phyloP scores from a whole-genome alignment of 1,140 invertebrate species.

The Zaprionus vittiger region DNA sequence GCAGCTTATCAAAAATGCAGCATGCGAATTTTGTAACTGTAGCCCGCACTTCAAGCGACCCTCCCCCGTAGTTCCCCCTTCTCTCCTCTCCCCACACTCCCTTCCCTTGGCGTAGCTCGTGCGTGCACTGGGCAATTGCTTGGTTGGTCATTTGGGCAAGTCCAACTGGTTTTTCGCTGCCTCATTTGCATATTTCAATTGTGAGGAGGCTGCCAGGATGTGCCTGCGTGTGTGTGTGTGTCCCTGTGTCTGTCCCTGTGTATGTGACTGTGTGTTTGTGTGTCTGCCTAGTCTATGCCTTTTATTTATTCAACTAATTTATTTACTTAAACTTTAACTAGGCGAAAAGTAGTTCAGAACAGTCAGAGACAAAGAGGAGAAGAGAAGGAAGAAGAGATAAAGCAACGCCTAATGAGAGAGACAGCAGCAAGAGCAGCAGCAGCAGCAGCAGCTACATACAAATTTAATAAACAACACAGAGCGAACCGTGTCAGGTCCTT shows the following conservation, averaged over 20 bases:
- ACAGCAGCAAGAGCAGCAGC: conserved; percentile 19
- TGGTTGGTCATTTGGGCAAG: conserved; percentile 38
- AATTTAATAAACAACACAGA: conserved; percentile 52
- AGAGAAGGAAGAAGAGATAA: background rate
- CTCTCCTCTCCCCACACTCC: background rate
- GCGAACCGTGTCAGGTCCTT: conserved; percentile 9
- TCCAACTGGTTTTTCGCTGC: conserved; percentile 34
- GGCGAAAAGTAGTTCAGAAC: conserved; percentile 29
- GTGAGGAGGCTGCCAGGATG: conserved; percentile 9
- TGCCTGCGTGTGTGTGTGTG: background rate
- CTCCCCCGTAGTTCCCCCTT: background rate
- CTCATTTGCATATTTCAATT: conserved; percentile 75
- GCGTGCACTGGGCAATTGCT: conserved; percentile 57
- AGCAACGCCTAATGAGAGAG: conserved; percentile 35
- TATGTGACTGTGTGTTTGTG: background rate
- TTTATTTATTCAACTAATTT: conserved; percentile 66
- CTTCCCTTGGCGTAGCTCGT: conserved; percentile 41
- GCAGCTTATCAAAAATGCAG: conserved; percentile 73
- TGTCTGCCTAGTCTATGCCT: background rate
- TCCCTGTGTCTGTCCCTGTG: background rate
- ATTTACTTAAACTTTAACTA: conserved; percentile 59
- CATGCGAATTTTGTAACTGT: conserved; percentile 56
- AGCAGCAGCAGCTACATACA: conserved; percentile 40
- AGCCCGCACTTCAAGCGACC: conserved; percentile 9
- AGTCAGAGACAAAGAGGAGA: background rate